Percentiles rank a stretch among this genome's conserved stretches.
Conservation (phyloP, 2,113 vertebrate species). For the Trachemys scripta region DNA sequence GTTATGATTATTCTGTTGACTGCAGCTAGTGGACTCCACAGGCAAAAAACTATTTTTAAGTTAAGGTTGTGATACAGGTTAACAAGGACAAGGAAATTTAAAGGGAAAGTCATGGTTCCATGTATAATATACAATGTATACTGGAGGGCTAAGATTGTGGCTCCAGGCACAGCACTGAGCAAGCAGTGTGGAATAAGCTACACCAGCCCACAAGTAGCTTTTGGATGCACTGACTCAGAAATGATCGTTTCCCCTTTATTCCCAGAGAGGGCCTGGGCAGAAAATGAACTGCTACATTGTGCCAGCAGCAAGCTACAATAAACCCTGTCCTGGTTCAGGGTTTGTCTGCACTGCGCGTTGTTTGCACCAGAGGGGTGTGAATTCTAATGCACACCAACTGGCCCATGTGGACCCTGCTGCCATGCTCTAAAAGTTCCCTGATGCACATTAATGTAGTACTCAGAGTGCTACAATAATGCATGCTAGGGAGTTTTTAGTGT, state of each 20-base stretch:
- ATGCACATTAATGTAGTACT: not conserved
- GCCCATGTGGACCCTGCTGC: not conserved
- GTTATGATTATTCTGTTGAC: not conserved
- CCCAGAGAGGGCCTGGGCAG: not conserved
- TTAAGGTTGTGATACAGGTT: not conserved
- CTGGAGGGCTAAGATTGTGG: not conserved
- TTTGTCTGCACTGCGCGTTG: not conserved
- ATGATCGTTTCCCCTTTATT: not conserved
- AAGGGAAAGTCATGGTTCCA: not conserved
- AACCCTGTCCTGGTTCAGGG: not conserved
- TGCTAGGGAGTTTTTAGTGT: not conserved
- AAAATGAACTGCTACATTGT: not conserved
- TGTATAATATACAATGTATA: not conserved
- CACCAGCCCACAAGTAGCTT: not conserved
- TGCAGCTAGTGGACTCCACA: not conserved
- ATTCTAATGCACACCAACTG: not conserved
- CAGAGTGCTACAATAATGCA: not conserved
- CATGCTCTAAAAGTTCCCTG: not conserved
- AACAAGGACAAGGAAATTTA: not conserved
- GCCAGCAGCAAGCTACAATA: not conserved
- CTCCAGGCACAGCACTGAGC: rapidly evolving
- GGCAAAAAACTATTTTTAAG: not conserved
- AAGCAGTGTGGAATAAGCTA: not conserved
- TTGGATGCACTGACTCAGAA: not conserved
- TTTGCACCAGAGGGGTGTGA: not conserved